Conservation (phyloP, 2,888 invertebrate genomes). For the Archips xylosteana region DNA sequence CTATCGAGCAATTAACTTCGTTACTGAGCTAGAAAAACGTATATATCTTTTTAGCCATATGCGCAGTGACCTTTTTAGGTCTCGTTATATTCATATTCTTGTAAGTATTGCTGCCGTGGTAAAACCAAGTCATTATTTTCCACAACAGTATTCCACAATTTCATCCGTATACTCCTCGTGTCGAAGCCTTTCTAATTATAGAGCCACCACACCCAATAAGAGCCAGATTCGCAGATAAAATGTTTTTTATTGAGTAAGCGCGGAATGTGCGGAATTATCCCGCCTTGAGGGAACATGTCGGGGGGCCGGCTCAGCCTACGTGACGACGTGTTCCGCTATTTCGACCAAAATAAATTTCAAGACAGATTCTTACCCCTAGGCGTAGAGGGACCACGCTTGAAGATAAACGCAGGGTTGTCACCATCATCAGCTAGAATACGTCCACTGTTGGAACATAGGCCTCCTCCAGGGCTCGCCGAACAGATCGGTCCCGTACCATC, state of each 20-base stretch:
- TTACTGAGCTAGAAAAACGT: no score
- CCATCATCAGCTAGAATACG: no score
- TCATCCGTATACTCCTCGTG: neutral
- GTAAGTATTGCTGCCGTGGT: neutral
- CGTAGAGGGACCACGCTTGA: neutral
- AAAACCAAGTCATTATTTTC: neutral
- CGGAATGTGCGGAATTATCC: conserved; percentile 20
- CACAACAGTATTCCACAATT: neutral
- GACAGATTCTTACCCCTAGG: neutral
- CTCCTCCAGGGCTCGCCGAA: no score
- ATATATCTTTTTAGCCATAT: no score
- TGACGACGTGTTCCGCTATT: conserved; percentile 12
- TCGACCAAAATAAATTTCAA: conserved; percentile 17
- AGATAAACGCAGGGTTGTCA: neutral
- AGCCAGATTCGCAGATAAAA: conserved; percentile 12
- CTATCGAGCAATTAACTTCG: no score
- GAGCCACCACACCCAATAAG: conserved; percentile 6
- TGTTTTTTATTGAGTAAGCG: conserved; percentile 20
- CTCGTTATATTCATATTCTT: no score
- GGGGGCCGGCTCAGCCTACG: conserved; percentile 4
- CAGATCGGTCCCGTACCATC: no score
- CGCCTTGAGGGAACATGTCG: conserved; percentile 11
- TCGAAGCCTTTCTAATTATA: conserved; percentile 11
- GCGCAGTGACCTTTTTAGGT: no score
- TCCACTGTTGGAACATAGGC: no score